These are phyloP conservation scores for Spodoptera frugiperda DNA, from an alignment of 1,140 invertebrate species.

Conservation along the genomic window DNA sequence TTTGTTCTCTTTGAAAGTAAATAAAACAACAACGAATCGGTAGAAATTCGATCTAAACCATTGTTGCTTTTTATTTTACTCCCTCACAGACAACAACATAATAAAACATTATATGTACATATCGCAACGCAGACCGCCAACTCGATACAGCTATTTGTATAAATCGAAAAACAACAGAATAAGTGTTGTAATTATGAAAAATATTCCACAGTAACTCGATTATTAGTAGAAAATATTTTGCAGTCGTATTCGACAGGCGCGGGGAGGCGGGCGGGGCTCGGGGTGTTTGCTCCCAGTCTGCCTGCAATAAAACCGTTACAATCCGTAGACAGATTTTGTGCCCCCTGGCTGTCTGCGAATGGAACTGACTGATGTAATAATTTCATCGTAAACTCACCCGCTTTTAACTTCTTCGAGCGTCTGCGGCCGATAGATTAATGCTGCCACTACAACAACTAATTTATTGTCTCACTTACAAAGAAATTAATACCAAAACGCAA, in stretches of 20 bases:
- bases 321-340: conserved; percentile 58
- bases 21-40: no score
- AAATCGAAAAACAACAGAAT: conserved; percentile 16
- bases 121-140: no score
- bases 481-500: no score
- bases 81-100: not conserved
- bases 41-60: not conserved
- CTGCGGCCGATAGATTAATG: conserved; percentile 32
- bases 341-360: conserved; percentile 55
- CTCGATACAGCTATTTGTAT: not conserved
- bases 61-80: not conserved
- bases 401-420: conserved; percentile 11
- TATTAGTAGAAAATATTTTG: conserved; percentile 48
- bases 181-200: conserved; percentile 39
- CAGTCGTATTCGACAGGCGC: conserved; percentile 36
- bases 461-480: no score
- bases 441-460: not conserved
- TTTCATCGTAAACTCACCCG: conserved; percentile 53
- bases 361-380: conserved; percentile 58
- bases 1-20: no score
- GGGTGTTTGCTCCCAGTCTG: conserved; percentile 49
- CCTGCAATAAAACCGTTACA: conserved; percentile 59
- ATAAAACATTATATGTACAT: not conserved
- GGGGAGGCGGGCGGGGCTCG: not conserved
- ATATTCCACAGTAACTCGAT: conserved; percentile 44